Base-by-base conservation (phyloP, 2,113 vertebrate genomes). In the Eptesicus fuscus region DNA sequence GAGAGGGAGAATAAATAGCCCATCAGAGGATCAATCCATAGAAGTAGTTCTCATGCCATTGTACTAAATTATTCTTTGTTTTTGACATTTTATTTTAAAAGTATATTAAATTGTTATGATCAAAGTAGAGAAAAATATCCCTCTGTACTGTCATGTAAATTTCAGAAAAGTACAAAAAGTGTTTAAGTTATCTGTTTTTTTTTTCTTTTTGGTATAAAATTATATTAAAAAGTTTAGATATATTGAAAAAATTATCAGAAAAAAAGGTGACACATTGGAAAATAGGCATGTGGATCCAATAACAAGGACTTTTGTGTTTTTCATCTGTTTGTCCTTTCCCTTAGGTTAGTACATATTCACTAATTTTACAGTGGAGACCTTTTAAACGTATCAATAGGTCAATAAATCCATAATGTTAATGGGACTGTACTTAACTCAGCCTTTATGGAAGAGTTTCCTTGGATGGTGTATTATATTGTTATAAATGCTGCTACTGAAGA, bases 361-460 rank as follows among this genome's bases (percentile, higher is more conserved):
- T 97, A 91, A 92, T 98, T 98, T 98, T 97, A 95, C 82, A 97
- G 87, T 88, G 91, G 91, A 98, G 96, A 97, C 97, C 94, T 98
- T 98, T 98, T 94, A 98, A 98, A 96, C 53, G 51, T 97, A 98
- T 98, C 89, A 0, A 97, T 98, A 94, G 90, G 77, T 98, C 97
- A 97, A 98, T 98, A 98, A 98, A 98, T 98, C 97, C 74, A 98
- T 98, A 88, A 73, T 95, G 97, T 98, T 98, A 98, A 98, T 97
- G 95, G 92, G 96, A 92, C 96, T 74, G 94, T 97, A 96, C 97
- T 97, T 98, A 97, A 88, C 85, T 90, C 56, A 93, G 92, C 96
- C 96, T 98, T 97, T 97, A 95, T 97, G 91, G 90, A 92, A 97
- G 16, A 1, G 2, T 97, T 98, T 97, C 93, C 91, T 97, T 98